These are phyloP conservation scores for Meta bourneti DNA, from an alignment of 2,888 invertebrate genomes.

Conservation along the genomic window DNA sequence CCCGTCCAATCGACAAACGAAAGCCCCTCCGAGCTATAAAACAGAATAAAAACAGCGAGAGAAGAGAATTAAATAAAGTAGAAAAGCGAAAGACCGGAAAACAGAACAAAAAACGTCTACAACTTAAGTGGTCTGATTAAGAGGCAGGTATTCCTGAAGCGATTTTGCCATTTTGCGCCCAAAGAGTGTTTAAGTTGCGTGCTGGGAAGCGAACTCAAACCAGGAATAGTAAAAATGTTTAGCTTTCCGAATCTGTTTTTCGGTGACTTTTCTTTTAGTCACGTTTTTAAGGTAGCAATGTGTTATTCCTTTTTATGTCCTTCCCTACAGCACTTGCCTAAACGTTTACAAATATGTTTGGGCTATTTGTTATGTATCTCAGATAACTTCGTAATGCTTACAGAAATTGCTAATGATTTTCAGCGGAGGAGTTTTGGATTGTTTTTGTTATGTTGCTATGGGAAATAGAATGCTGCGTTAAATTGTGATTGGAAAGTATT, in stretches of 20 bases:
- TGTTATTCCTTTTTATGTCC: neutral
- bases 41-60: slow-evolving; percentile 7
- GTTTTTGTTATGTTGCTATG: too few species aligned
- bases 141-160: slow-evolving; percentile 53
- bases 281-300: neutral
- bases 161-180: slow-evolving; percentile 9
- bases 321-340: neutral
- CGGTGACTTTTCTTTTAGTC: neutral
- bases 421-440: too few species aligned
- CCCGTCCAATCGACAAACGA: slow-evolving; percentile 53
- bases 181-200: neutral
- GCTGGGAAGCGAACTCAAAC: neutral
- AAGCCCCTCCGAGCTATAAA: slow-evolving; percentile 36
- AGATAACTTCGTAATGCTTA: neutral
- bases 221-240: neutral
- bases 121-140: slow-evolving; percentile 61
- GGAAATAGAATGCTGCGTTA: too few species aligned
- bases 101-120: slow-evolving; percentile 25
- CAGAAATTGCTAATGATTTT: too few species aligned
- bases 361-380: neutral
- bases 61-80: slow-evolving; percentile 41
- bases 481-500: too few species aligned
- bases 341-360: neutral
- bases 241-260: slow-evolving; percentile 2
- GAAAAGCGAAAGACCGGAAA: slow-evolving; percentile 45